Conservation (phyloP, 2,113 vertebrate species). For the Caranx ignobilis region DNA sequence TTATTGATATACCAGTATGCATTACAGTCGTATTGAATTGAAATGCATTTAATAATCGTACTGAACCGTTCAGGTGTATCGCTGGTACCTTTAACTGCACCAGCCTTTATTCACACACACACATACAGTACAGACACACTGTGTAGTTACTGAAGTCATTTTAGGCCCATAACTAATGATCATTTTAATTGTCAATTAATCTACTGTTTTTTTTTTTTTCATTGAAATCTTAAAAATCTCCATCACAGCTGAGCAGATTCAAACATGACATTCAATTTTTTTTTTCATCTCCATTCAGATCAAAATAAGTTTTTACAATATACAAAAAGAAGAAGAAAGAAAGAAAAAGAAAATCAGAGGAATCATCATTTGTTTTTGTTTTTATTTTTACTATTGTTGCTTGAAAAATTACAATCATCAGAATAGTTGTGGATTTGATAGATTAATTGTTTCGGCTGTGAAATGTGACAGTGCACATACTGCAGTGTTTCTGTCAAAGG, state of each 20-base stretch:
- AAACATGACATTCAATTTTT: neutral
- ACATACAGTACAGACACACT: no score
- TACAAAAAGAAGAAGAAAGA: neutral
- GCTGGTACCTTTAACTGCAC: no score
- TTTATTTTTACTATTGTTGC: no score
- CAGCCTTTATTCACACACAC: no score
- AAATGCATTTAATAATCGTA: neutral
- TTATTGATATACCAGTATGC: neutral
- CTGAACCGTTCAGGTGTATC: neutral
- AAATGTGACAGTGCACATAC: neutral
- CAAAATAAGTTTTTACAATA: neutral
- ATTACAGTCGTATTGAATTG: neutral
- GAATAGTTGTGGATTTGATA: neutral
- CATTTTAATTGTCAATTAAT: neutral
- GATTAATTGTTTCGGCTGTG: neutral
- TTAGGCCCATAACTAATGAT: neutral
- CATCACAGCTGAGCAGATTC: neutral
- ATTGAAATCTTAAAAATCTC: neutral
- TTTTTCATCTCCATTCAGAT: neutral
- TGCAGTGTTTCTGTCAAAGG: neutral
- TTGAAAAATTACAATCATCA: neutral
- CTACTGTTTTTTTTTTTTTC: neutral
- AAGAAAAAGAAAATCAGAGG: neutral
- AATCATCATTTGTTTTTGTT: neutral
- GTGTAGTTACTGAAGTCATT: neutral